Percentiles rank a stretch among this genome's conserved stretches.
These are phyloP conservation scores for Melinaea menophilus DNA, from an alignment of 2,888 invertebrate genomes.

Conservation along the genomic window DNA sequence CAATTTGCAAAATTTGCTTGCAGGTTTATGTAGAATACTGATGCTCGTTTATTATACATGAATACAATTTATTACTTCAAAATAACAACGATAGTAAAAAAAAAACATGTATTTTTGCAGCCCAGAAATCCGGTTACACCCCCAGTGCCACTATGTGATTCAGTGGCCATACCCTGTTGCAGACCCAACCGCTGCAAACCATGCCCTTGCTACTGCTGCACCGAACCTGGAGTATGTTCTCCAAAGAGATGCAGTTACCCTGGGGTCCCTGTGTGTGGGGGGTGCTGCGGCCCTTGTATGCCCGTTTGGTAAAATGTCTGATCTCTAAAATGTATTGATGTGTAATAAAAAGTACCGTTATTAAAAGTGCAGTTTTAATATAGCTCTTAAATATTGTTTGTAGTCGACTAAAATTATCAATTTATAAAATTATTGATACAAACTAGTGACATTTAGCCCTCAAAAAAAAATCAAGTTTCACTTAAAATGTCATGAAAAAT, in stretches of 20 bases:
- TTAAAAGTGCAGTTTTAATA: background rate
- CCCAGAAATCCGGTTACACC: conserved; percentile 47
- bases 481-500: too few relatives aligned
- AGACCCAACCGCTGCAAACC: conserved; percentile 74
- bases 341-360: background rate
- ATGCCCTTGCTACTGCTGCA: conserved; percentile 76
- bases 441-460: too few relatives aligned
- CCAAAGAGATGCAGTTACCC: conserved; percentile 68
- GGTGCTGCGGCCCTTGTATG: conserved; percentile 66
- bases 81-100: too few relatives aligned
- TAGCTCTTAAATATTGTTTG: background rate
- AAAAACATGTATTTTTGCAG: conserved; percentile 33
- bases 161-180: conserved; percentile 73
- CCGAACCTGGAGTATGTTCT: conserved; percentile 56
- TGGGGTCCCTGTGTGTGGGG: conserved; percentile 60
- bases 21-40: too few relatives aligned
- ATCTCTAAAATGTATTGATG: background rate
- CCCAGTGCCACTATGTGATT: conserved; percentile 46
- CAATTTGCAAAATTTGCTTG: background rate
- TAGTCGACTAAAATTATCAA: too few relatives aligned
- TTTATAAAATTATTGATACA: too few relatives aligned
- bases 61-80: too few relatives aligned
- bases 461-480: too few relatives aligned
- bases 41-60: too few relatives aligned
- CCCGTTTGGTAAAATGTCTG: conserved; percentile 56